Conservation (phyloP, 2,113 vertebrate species). For the Mesitornis unicolor region DNA sequence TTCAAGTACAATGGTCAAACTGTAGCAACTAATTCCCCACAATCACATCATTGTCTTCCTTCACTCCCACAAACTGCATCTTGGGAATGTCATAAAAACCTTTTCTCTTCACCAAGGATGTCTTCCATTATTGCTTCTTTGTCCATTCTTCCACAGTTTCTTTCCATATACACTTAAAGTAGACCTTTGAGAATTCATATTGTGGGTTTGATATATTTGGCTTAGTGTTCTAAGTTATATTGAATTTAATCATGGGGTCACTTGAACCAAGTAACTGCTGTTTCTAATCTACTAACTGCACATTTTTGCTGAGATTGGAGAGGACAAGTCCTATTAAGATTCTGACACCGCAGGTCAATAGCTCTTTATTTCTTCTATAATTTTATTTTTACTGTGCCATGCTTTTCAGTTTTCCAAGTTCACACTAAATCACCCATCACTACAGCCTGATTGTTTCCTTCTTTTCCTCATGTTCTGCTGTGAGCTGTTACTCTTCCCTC, state of each 20-base stretch:
- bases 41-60: neutral
- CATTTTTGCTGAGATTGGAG: slow-evolving; percentile 74
- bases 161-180: slow-evolving; percentile 25
- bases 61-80: neutral
- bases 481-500: neutral
- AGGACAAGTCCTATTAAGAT: slow-evolving; percentile 69
- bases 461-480: slow-evolving; percentile 22
- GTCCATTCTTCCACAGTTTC: neutral
- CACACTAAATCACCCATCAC: slow-evolving; percentile 52
- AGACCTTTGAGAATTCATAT: slow-evolving; percentile 58
- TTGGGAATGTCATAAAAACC: neutral
- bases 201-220: slow-evolving; percentile 62
- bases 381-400: slow-evolving; percentile 68
- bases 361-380: slow-evolving; percentile 73
- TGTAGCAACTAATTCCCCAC: neutral
- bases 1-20: neutral
- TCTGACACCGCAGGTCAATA: slow-evolving; percentile 75
- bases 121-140: slow-evolving; percentile 15
- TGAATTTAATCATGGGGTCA: slow-evolving; percentile 73
- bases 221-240: slow-evolving; percentile 64
- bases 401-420: slow-evolving; percentile 65
- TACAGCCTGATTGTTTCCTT: slow-evolving; percentile 37
- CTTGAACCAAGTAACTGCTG: slow-evolving; percentile 66
- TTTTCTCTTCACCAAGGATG: neutral
- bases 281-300: slow-evolving; percentile 76